Evolutionary conservation across 2,888 invertebrate genomes (phyloP), one percentile per base, ranked within the genome.

Genomic region (Slavum lentiscoides): DNA sequence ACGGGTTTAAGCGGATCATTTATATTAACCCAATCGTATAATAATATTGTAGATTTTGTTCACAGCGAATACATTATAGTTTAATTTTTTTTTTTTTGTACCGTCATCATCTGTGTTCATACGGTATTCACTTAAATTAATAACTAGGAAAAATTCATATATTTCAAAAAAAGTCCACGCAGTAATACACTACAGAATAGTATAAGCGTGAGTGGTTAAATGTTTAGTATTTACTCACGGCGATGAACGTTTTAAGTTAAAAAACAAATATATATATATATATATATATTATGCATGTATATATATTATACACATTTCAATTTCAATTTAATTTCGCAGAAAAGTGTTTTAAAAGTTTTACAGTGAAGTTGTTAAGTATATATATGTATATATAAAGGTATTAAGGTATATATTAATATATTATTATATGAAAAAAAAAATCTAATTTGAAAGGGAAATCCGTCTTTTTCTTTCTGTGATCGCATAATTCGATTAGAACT

Each of bases 371-470:
- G 30, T n/a, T n/a, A 64, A 64, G 19, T 30, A 37, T 64, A 64
- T 37, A 64, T 49, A 49, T 49, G 1, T 49, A 49, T 49, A 49
- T 49, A 73, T 19, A n/a, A 64, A 49, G 49, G 49, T 49, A 49
- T 49, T 49, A 15, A 13, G 13, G 49, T 49, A 49, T 49, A 49
- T 13, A 49, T 49, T 49, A 49, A 49, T 49, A 49, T 13, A 49
- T 49, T 49, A 66, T 58, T 43, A 66, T 49, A 30, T 49, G 19
- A 4, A 66, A 30, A 74, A 30, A 74, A 66, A 66, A 59, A 69
- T 76, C 76, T 68, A 68, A 68, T 68, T 76, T 68, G 61, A 76
- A 76, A 61, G 59, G 43, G 49, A 76, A 76, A 68, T 76, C 49
- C 30, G 59, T 39, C 2, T 55, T 39, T 6, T 66, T 58, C 19